Conservation (phyloP, 1,140 invertebrate genomes). For the Bilobella aurantiaca region DNA sequence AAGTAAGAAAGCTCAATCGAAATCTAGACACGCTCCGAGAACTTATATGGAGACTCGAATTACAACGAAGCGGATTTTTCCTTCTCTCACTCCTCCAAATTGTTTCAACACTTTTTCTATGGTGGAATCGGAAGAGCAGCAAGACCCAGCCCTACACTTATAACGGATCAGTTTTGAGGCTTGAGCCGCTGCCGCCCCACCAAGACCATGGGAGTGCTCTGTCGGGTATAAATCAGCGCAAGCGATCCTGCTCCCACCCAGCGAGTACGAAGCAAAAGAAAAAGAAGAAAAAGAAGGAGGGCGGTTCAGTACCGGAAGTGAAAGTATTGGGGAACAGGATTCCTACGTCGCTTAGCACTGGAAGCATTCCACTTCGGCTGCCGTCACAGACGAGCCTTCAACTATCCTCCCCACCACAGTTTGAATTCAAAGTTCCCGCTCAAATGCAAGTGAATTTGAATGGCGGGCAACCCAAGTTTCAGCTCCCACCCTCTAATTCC, state of each 20-base stretch:
- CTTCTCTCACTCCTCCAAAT: conserved; percentile 25
- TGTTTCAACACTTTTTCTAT: not conserved
- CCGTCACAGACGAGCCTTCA: no score
- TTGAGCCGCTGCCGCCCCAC: no score
- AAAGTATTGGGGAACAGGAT: no score
- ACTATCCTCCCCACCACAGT: no score
- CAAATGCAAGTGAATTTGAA: not conserved
- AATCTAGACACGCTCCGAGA: conserved; percentile 24
- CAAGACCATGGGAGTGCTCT: not conserved
- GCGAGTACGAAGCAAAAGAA: not conserved
- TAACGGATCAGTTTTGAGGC: no score
- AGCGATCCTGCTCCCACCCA: not conserved
- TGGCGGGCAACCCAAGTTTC: not conserved
- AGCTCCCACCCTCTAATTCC: not conserved
- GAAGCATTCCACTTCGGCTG: not conserved
- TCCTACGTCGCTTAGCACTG: not conserved
- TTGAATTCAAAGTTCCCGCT: not conserved
- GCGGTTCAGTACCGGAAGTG: no score
- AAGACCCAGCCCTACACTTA: not conserved
- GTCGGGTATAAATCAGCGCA: not conserved
- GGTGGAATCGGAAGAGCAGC: not conserved
- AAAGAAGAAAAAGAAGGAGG: not conserved
- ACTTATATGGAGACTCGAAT: conserved; percentile 22
- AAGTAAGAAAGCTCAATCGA: conserved; percentile 19
- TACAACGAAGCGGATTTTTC: conserved; percentile 28